These are phyloP conservation scores for Heliothis virescens DNA, from an alignment of 1,140 invertebrate genomes.

Conservation along the genomic window DNA sequence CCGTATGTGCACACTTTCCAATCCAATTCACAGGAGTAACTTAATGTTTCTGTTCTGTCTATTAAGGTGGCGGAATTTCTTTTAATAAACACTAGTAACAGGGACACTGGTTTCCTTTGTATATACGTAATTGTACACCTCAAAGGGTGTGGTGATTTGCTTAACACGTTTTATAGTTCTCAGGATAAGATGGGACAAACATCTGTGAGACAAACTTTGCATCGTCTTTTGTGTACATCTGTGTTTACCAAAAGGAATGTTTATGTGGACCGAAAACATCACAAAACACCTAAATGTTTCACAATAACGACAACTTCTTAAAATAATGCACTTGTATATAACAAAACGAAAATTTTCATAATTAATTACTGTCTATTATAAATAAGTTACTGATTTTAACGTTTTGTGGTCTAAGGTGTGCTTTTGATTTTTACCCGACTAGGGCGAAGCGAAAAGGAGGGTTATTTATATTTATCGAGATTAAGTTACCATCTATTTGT, in stretches of 20 bases:
- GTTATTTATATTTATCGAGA: not conserved
- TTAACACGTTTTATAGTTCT: constrained; percentile 64
- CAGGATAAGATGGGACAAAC: constrained; percentile 14
- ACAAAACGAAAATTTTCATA: constrained; percentile 25
- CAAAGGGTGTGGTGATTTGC: constrained; percentile 56
- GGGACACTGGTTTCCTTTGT: constrained; percentile 73
- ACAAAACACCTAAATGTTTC: constrained; percentile 20
- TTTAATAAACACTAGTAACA: constrained; percentile 78
- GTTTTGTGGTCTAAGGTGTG: constrained; percentile 1
- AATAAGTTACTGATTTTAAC: not conserved
- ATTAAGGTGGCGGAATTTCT: constrained; percentile 81
- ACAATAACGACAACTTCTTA: constrained; percentile 10
- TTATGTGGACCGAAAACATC: constrained; percentile 12
- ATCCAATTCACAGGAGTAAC: constrained; percentile 62
- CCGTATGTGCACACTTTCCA: constrained; percentile 62
- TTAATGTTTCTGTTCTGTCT: constrained; percentile 72
- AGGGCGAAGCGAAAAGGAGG: too few species aligned
- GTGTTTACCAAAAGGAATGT: constrained; percentile 21
- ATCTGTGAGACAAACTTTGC: not conserved
- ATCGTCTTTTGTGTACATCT: constrained; percentile 21
- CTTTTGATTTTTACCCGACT: constrained; percentile 33
- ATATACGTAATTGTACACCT: constrained; percentile 60
- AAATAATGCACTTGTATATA: constrained; percentile 48
- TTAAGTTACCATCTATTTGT: not conserved
- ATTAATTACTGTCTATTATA: constrained; percentile 5